phyloP scores from a whole-genome alignment of 1,140 invertebrate species.

The Trachelipus rathkii region DNA sequence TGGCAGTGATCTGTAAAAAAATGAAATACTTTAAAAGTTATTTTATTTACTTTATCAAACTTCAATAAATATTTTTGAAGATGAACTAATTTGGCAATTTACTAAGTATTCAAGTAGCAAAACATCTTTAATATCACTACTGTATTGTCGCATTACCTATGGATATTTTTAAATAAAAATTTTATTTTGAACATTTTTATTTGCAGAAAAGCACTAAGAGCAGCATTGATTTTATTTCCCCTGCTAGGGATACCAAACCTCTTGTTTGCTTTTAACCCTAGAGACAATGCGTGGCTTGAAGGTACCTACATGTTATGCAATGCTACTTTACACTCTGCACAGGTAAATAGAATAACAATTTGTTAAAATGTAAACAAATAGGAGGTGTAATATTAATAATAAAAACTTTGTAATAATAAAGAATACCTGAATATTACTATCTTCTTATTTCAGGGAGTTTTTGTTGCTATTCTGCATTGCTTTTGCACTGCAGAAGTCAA shows the following conservation, averaged over 20 bases:
- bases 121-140: too few species aligned
- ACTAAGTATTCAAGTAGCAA: too few species aligned
- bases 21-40: too few species aligned
- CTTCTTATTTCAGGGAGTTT: background rate
- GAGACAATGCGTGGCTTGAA: constrained; percentile 46
- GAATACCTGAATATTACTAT: background rate
- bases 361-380: too few species aligned
- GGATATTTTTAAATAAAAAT: background rate
- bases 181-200: background rate
- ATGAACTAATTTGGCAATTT: too few species aligned
- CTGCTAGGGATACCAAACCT: constrained; percentile 58
- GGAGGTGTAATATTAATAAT: too few species aligned
- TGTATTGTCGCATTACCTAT: too few species aligned
- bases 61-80: too few species aligned
- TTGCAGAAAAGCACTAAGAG: constrained; percentile 57
- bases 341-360: constrained; percentile 48
- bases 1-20: too few species aligned
- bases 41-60: too few species aligned
- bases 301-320: constrained; percentile 55
- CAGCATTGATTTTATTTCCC: constrained; percentile 57
- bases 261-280: constrained; percentile 55
- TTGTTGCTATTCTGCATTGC: background rate
- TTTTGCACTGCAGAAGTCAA: background rate
- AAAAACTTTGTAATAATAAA: too few species aligned
- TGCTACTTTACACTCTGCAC: constrained; percentile 55